These are phyloP conservation scores for Enchytraeus crypticus DNA, from an alignment of 2,888 invertebrate genomes.

Conservation along the genomic window DNA sequence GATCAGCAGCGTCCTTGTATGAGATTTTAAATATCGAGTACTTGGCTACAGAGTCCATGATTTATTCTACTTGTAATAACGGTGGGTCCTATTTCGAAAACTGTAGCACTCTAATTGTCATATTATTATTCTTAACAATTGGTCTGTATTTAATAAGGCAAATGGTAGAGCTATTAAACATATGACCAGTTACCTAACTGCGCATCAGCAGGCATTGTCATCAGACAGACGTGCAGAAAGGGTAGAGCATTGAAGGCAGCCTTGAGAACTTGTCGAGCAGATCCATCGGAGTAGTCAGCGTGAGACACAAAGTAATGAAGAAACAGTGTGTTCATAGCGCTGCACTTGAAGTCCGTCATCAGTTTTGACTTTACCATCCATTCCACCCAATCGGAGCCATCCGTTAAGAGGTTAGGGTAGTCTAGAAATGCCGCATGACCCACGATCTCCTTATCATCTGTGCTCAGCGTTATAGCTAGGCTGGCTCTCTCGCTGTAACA, in stretches of 20 bases:
- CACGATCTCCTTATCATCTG: slow-evolving; percentile 44
- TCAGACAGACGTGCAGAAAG: slow-evolving; percentile 43
- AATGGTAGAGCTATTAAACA: too few relatives aligned
- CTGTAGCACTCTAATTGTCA: too few relatives aligned
- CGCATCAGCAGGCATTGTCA: slow-evolving; percentile 39
- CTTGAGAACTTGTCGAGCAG: slow-evolving; percentile 43
- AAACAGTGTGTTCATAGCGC: slow-evolving; percentile 44
- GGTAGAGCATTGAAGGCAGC: slow-evolving; percentile 47
- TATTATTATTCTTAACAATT: too few relatives aligned
- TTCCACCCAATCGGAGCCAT: slow-evolving; percentile 40
- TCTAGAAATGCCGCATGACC: slow-evolving; percentile 48
- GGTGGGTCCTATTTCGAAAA: too few relatives aligned
- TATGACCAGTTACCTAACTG: slow-evolving; percentile 35
- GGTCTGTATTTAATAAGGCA: too few relatives aligned
- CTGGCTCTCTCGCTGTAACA: slow-evolving; percentile 44
- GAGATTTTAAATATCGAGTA: too few relatives aligned
- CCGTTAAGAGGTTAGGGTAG: slow-evolving; percentile 42
- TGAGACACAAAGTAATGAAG: slow-evolving; percentile 47
- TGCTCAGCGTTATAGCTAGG: slow-evolving; percentile 44
- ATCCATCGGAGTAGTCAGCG: slow-evolving; percentile 41
- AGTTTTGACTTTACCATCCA: slow-evolving; percentile 36
- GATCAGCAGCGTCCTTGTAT: too few relatives aligned
- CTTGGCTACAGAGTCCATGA: too few relatives aligned
- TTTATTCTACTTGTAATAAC: too few relatives aligned
- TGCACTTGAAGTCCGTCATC: slow-evolving; percentile 23